Evolutionary conservation across 2,113 vertebrate species (phyloP).

Genomic region (Zosterops borbonicus): DNA sequence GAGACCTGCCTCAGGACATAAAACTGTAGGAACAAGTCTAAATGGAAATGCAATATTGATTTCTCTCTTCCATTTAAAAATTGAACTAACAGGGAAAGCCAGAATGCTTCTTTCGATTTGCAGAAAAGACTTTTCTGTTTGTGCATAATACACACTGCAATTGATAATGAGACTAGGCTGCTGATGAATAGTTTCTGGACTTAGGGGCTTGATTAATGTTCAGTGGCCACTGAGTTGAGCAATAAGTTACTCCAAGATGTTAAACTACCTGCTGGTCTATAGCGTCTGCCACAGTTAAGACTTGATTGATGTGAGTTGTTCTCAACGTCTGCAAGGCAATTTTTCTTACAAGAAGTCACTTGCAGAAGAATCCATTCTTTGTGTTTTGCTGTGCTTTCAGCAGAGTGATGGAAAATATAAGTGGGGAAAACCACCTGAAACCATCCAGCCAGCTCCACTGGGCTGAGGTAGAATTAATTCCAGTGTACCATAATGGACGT

Average conservation of each 20-base stretch:
- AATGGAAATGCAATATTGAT: slow-evolving; percentile 1
- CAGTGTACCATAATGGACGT: neutral
- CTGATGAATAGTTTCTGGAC: neutral
- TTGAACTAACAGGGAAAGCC: neutral
- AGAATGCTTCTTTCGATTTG: neutral
- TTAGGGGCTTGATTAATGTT: neutral
- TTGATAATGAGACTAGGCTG: neutral
- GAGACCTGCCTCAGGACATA: neutral
- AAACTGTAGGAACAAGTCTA: slow-evolving; percentile 22
- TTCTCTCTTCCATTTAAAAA: neutral
- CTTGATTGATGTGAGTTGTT: neutral
- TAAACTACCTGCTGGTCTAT: neutral
- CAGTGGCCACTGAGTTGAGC: neutral
- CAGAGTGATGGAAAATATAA: neutral
- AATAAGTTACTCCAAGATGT: neutral
- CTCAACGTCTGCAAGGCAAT: neutral
- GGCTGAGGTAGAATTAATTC: neutral
- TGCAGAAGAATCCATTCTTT: neutral
- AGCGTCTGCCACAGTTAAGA: neutral
- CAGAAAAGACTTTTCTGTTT: neutral
- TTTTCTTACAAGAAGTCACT: neutral
- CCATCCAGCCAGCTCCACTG: neutral
- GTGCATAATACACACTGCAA: neutral
- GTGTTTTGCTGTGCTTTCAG: neutral
- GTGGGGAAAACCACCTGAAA: neutral